Conservation (phyloP, 2,113 vertebrate species). For the Colius striatus region DNA sequence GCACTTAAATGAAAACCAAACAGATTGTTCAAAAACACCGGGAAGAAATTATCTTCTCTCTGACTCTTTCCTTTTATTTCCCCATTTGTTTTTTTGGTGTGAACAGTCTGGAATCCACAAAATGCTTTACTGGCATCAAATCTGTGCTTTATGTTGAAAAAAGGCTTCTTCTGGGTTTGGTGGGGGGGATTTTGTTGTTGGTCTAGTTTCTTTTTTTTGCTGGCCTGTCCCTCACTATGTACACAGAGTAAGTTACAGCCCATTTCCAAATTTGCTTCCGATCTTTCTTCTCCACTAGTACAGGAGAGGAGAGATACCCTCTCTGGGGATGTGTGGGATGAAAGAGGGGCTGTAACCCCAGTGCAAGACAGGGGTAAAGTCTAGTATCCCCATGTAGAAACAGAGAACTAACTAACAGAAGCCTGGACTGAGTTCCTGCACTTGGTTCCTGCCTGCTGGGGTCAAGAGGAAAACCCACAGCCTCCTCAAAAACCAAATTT, state of each 20-base stretch:
- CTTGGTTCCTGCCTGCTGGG: background rate
- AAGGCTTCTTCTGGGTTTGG: background rate
- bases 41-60: background rate
- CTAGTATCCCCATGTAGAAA: fast-evolving
- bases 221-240: background rate
- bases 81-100: background rate
- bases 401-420: background rate
- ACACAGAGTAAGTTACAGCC: background rate
- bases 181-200: too few relatives aligned
- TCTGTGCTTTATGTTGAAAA: background rate
- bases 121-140: background rate
- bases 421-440: background rate
- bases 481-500: background rate
- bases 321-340: fast-evolving
- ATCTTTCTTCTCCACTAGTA: background rate
- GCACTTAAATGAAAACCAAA: background rate
- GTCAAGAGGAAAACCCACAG: background rate
- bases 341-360: fast-evolving
- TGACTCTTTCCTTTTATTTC: background rate
- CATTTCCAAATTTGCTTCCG: background rate
- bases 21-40: background rate
- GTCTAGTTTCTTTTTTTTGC: background rate
- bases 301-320: background rate
- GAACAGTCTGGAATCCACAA: background rate
- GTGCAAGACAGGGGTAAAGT: fast-evolving